phyloP scores from a whole-genome alignment of 1,140 invertebrate genomes.

The Lordiphosa stackelbergi region DNA sequence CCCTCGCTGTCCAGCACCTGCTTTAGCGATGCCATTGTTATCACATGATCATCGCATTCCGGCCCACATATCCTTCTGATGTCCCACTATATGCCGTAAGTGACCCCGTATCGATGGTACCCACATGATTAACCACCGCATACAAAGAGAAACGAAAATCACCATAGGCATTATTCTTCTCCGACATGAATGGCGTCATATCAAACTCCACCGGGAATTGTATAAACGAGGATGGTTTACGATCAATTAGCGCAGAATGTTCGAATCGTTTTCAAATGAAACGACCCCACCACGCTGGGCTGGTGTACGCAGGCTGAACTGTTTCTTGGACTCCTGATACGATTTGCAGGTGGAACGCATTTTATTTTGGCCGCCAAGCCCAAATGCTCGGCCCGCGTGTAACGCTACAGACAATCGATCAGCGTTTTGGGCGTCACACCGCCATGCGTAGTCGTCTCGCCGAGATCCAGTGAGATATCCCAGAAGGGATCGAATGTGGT shows the following conservation, averaged over 20 bases:
- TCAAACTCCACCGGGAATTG: conserved; percentile 97
- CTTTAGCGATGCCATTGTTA: conserved; percentile 89
- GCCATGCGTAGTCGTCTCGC: conserved; percentile 79
- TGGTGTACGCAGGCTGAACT: conserved; percentile 95
- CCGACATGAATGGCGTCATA: conserved; percentile 97
- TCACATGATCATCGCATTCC: conserved; percentile 98
- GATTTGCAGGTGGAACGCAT: conserved; percentile 93
- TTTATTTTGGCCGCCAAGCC: conserved; percentile 94
- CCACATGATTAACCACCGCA: conserved; percentile 97
- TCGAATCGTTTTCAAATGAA: conserved; percentile 95
- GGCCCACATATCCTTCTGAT: conserved; percentile 95
- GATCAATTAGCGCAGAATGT: conserved; percentile 80
- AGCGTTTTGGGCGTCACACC: conserved; percentile 86
- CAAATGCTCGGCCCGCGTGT: conserved; percentile 94
- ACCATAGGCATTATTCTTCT: conserved; percentile 78
- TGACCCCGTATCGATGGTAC: conserved; percentile 95
- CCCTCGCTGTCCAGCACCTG: conserved; percentile 97
- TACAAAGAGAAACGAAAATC: conserved; percentile 92
- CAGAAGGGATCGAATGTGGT: conserved; percentile 98
- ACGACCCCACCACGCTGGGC: conserved; percentile 95
- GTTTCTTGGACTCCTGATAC: conserved; percentile 95
- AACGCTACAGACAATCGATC: conserved; percentile 92
- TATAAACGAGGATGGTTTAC: conserved; percentile 97
- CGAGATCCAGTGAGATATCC: conserved; percentile 97
- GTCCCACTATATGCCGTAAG: conserved; percentile 94